These are phyloP conservation scores for Pseudochaenichthys georgianus DNA, from an alignment of 2,797 vertebrate genomes.

Conservation along the genomic window DNA sequence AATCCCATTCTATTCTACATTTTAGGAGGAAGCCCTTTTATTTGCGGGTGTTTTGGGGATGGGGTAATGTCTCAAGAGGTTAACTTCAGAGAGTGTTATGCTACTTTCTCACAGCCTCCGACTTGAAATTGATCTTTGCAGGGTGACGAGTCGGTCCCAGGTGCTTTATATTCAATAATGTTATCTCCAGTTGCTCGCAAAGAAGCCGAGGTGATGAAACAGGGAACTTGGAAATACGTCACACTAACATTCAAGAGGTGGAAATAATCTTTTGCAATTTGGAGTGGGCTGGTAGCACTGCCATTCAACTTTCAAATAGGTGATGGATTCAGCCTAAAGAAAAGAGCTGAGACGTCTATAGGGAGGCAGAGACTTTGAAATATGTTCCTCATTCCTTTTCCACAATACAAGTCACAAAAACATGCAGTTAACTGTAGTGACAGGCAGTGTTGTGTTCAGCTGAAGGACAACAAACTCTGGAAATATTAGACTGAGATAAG, in stretches of 20 bases:
- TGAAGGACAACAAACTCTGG: slow-evolving; percentile 10
- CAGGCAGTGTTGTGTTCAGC: slow-evolving; percentile 12
- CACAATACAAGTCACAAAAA: slow-evolving; percentile 18
- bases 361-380: slow-evolving; percentile 21
- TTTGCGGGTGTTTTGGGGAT: slow-evolving; percentile 8
- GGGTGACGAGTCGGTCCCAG: slow-evolving; percentile 24
- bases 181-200: slow-evolving; percentile 51
- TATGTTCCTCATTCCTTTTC: slow-evolving; percentile 3
- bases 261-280: slow-evolving; percentile 39
- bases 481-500: slow-evolving; percentile 17
- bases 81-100: slow-evolving; percentile 28
- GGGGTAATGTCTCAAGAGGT: slow-evolving; percentile 45
- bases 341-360: slow-evolving; percentile 28
- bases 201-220: slow-evolving; percentile 53
- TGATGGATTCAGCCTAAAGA: slow-evolving; percentile 43
- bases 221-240: slow-evolving; percentile 40
- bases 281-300: slow-evolving; percentile 29
- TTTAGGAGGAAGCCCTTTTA: slow-evolving; percentile 13
- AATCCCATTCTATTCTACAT: background rate
- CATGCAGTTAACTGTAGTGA: slow-evolving; percentile 25
- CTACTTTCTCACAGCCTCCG: slow-evolving; percentile 43
- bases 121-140: slow-evolving; percentile 58
- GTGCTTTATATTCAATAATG: slow-evolving; percentile 65
- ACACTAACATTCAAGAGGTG: slow-evolving; percentile 36
- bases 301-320: slow-evolving; percentile 25